Conservation (phyloP, 2,797 vertebrate genomes). For the Oceanodroma leucorhoa region DNA sequence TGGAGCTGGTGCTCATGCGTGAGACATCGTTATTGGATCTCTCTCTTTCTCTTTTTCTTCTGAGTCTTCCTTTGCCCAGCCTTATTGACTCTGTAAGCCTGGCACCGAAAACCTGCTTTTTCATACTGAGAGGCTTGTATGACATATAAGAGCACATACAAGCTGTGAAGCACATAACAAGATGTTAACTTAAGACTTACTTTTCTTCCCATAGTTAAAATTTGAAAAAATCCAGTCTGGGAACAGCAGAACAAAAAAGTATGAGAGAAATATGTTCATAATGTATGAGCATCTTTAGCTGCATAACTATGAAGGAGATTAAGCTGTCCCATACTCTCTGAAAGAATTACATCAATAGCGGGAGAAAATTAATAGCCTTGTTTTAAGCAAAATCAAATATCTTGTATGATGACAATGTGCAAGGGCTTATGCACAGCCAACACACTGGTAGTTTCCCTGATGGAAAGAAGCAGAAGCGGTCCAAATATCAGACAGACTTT, state of each 20-base stretch:
- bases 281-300: not conserved
- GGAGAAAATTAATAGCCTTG: not conserved
- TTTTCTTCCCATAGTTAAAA: not conserved
- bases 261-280: not conserved
- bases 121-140: not conserved
- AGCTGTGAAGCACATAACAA: not conserved
- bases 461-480: not conserved
- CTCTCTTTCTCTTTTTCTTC: not conserved
- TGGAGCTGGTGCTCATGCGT: not conserved
- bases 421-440: not conserved
- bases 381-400: slow-evolving; percentile 1
- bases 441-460: not conserved
- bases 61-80: not conserved
- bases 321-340: not conserved
- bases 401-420: not conserved
- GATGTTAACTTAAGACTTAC: not conserved
- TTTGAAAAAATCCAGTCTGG: not conserved
- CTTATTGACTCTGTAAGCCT: not conserved
- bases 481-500: not conserved
- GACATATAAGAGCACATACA: not conserved
- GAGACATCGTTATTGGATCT: accelerated
- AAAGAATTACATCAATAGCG: not conserved
- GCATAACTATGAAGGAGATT: not conserved
- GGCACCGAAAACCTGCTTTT: not conserved
- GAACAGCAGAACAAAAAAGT: not conserved